A percentile compares a stretch with the other conserved stretches of the same genome.
Conservation (phyloP, 53 echinoderm and acorn worm species). For the Paracentrotus lividus region DNA sequence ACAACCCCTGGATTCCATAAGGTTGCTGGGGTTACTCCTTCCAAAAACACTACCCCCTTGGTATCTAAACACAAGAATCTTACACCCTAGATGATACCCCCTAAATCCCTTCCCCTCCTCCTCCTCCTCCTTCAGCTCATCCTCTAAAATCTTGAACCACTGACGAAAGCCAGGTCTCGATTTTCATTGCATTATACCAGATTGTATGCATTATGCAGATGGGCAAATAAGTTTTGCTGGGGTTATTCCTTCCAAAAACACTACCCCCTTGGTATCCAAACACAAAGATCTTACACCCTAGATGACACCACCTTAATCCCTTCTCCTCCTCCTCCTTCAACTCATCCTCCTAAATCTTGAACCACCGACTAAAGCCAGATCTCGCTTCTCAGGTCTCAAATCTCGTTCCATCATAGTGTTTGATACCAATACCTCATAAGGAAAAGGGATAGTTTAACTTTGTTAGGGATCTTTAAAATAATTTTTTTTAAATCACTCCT, state of each 20-base stretch:
- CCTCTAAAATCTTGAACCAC: neutral
- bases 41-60: slow-evolving; percentile 33
- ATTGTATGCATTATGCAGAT: neutral
- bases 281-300: slow-evolving; percentile 12
- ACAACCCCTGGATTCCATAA: slow-evolving; percentile 28
- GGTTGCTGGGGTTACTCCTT: slow-evolving; percentile 62
- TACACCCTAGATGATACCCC: neutral
- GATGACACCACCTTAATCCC: slow-evolving; percentile 23
- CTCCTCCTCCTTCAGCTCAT: neutral
- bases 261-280: slow-evolving; percentile 42
- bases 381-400: no score
- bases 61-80: slow-evolving; percentile 53
- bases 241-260: slow-evolving; percentile 63
- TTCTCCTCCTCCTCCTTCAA: neutral
- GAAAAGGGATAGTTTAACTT: no score
- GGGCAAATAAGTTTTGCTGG: no score
- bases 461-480: no score
- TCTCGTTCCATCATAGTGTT: no score
- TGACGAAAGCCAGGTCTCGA: neutral
- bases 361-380: neutral
- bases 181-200: neutral
- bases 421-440: no score
- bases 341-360: neutral
- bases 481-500: no score
- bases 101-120: slow-evolving; percentile 40